phyloP scores from a whole-genome alignment of 2,888 invertebrate species.

The Terebella lapidaria region DNA sequence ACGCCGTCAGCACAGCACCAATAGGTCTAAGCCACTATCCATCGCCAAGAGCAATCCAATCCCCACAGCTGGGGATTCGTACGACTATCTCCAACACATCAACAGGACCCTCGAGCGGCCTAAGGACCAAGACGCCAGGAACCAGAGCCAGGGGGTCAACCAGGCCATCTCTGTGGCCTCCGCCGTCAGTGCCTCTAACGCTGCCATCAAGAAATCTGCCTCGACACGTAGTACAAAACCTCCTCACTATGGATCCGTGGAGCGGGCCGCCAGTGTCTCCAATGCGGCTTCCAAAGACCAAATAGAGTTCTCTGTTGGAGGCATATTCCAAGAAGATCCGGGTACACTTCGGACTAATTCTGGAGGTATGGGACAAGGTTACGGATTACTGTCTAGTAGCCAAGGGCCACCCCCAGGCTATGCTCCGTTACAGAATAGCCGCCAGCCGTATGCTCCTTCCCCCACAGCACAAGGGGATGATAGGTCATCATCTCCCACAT shows the following conservation, averaged over 20 bases:
- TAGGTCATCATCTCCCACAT: neutral
- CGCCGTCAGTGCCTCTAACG: neutral
- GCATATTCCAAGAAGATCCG: neutral
- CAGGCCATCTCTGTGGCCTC: too few relatives aligned
- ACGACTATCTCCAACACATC: constrained; percentile 1
- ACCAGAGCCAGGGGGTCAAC: neutral
- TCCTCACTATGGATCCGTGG: neutral
- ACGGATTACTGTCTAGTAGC: constrained; percentile 12
- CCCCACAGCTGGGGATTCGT: neutral
- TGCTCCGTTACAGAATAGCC: neutral
- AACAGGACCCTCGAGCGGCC: neutral
- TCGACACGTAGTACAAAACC: neutral
- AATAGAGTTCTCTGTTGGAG: neutral
- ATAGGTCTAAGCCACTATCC: neutral
- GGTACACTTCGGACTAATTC: neutral
- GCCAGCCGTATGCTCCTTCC: neutral
- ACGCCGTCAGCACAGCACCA: neutral
- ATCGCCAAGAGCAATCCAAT: too few relatives aligned
- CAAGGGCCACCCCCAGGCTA: neutral
- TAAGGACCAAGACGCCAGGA: neutral
- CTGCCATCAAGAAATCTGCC: neutral
- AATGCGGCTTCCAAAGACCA: neutral
- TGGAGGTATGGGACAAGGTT: constrained; percentile 17
- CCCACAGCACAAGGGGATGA: neutral
- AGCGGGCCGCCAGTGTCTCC: neutral